These are phyloP conservation scores for Tapera naevia DNA, from an alignment of 2,797 vertebrate genomes.

Conservation along the genomic window DNA sequence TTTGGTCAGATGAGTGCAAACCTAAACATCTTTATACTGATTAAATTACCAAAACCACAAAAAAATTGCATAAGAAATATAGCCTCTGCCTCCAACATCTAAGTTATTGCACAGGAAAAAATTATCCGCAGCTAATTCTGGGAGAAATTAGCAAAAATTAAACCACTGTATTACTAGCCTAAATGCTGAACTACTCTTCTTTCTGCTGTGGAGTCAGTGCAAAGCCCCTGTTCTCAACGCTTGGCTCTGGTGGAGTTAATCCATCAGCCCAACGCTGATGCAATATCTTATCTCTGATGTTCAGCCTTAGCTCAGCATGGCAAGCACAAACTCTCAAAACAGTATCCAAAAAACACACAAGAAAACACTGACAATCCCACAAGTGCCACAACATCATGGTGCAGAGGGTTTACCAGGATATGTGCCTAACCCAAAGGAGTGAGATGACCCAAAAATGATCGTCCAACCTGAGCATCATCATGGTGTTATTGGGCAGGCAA, in stretches of 20 bases:
- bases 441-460: accelerated
- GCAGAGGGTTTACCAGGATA: neutral
- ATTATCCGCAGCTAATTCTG: neutral
- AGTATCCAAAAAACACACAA: neutral
- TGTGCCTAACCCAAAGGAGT: neutral
- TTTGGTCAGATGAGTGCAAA: neutral
- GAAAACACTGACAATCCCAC: neutral
- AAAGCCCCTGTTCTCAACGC: neutral
- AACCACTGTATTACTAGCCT: neutral
- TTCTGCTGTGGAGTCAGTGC: neutral
- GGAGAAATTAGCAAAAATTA: neutral
- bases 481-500: neutral
- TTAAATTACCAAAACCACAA: neutral
- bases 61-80: neutral
- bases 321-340: neutral
- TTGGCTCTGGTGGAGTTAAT: neutral
- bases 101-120: neutral
- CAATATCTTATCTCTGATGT: neutral
- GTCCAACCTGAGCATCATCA: neutral
- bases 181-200: neutral
- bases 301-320: neutral
- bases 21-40: neutral
- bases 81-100: neutral
- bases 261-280: neutral
- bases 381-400: neutral